Evolutionary conservation across 2,888 invertebrate genomes (phyloP).

Genomic region (Caenorhabditis zanzibari): DNA sequence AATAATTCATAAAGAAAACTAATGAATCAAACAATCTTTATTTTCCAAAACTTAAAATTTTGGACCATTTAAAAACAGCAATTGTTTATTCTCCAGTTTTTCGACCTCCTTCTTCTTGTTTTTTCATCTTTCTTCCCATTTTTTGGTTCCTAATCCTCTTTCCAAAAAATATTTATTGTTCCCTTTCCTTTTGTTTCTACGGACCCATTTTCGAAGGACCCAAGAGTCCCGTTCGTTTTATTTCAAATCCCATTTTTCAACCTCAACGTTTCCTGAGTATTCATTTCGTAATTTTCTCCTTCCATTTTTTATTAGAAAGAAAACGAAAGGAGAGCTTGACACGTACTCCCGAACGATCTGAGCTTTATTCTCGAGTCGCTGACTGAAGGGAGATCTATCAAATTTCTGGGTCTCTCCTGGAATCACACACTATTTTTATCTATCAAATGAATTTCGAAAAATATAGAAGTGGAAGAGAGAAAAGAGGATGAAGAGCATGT

Average conservation of each 20-base stretch:
- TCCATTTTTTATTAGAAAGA: conserved; percentile 26
- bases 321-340: conserved; percentile 2
- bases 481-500: neutral
- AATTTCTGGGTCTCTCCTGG: conserved; percentile 22
- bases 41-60: neutral
- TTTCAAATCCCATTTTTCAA: conserved; percentile 41
- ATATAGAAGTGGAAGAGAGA: conserved; percentile 3
- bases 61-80: conserved; percentile 11
- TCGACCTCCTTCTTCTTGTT: conserved; percentile 11
- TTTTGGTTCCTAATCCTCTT: conserved; percentile 44
- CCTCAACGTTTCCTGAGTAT: conserved; percentile 40
- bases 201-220: neutral
- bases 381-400: conserved; percentile 23
- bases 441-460: conserved; percentile 37
- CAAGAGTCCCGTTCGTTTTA: neutral
- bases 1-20: no score
- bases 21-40: neutral
- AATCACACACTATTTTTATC: conserved; percentile 41
- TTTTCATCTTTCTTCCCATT: conserved; percentile 3
- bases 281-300: conserved; percentile 31
- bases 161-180: conserved; percentile 58
- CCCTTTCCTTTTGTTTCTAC: conserved; percentile 7
- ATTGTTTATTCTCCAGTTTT: conserved; percentile 50
- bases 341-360: conserved; percentile 18
- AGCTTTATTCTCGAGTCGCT: conserved; percentile 4